phyloP scores from a whole-genome alignment of 2,797 vertebrate genomes.

The Malacoraja senta region DNA sequence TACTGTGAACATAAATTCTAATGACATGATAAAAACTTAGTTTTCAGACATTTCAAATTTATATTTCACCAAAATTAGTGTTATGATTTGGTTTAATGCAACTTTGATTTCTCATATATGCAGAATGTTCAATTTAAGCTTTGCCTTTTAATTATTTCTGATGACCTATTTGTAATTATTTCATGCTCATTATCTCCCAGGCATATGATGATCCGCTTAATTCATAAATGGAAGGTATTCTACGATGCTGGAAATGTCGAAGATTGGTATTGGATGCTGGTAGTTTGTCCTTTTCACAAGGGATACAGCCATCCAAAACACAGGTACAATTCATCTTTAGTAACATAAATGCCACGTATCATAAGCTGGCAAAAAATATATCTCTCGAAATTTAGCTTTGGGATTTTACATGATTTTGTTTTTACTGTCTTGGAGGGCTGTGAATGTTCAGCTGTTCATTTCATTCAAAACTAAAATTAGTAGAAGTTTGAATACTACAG shows the following conservation, averaged over 20 bases:
- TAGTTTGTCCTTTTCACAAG: constrained; percentile 38
- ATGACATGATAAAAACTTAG: background rate
- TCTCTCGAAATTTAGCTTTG: background rate
- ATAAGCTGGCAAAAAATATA: background rate
- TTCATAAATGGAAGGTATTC: constrained; percentile 40
- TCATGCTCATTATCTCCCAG: background rate
- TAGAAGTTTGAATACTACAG: too few relatives aligned
- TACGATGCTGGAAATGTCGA: constrained; percentile 56
- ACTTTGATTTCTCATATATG: background rate
- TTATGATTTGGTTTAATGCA: background rate
- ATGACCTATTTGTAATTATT: background rate
- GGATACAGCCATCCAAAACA: background rate
- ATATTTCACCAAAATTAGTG: background rate
- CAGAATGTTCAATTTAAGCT: background rate
- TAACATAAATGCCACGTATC: background rate
- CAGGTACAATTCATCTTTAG: background rate
- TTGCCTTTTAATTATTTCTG: background rate
- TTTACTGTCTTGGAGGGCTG: too few relatives aligned
- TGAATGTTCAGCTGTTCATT: too few relatives aligned
- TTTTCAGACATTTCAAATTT: background rate
- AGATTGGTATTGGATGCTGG: constrained; percentile 51
- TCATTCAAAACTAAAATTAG: too few relatives aligned
- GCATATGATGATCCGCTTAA: background rate
- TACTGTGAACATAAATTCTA: background rate
- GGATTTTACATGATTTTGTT: too few relatives aligned